phyloP scores from a whole-genome alignment of 2,797 vertebrate species.

The Spinibarbus caldwelli region DNA sequence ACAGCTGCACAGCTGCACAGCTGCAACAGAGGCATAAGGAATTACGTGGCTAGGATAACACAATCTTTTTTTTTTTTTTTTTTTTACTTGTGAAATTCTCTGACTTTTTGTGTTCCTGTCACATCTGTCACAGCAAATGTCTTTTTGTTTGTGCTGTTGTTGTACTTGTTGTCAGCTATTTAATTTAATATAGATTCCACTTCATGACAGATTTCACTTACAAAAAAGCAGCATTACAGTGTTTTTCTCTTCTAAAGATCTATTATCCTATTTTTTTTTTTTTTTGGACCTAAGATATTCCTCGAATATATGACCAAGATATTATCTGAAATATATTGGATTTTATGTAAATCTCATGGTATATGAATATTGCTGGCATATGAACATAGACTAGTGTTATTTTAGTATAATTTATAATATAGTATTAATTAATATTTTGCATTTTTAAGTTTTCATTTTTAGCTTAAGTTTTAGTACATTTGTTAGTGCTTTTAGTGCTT shows the following conservation, averaged over 20 bases:
- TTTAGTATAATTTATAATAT: too few relatives aligned
- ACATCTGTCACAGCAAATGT: neutral
- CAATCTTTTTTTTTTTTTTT: neutral
- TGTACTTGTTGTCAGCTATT: neutral
- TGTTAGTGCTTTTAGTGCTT: neutral
- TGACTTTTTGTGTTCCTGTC: neutral
- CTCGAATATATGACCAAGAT: neutral
- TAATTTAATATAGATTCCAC: neutral
- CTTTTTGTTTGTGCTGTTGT: neutral
- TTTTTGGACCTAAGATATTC: neutral
- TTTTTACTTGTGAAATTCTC: neutral
- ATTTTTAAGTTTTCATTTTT: too few relatives aligned
- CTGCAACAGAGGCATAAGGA: neutral
- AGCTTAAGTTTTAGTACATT: too few relatives aligned
- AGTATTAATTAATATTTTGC: too few relatives aligned
- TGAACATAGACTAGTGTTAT: too few relatives aligned
- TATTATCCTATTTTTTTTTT: too few relatives aligned
- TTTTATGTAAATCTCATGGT: neutral
- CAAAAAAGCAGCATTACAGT: neutral
- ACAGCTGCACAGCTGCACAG: constrained; percentile 19
- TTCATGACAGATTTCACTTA: neutral
- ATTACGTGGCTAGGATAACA: neutral
- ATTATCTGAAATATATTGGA: neutral
- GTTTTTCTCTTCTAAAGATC: too few relatives aligned
- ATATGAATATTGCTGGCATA: too few relatives aligned